Base-by-base conservation (phyloP, 1,140 invertebrate genomes). In the Papilio aristodemus region DNA sequence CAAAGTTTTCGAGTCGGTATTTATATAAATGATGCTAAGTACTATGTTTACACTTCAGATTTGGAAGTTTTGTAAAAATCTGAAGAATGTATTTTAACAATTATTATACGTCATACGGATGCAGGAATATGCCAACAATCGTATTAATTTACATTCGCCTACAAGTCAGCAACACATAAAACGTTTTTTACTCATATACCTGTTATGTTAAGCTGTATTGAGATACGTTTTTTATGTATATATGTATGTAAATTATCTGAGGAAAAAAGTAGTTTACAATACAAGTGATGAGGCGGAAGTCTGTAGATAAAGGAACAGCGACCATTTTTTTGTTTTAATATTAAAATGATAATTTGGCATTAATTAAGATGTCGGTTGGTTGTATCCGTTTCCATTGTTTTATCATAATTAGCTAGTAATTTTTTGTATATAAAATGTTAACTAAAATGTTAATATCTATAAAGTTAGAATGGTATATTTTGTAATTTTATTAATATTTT, bases 351-450 rank as follows among this genome's bases (percentile, higher is more conserved):
- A 62, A 62, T 62, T 62, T 39, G 59, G 32, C 59, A 38, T 67
- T 58, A 46, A 67, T 63, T 38, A 41, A 64, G 46, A 19, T 64
- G 25, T 63, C 32, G 39, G 54, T 63, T 71, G 67, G 72, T 66
- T 70, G 46, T 67, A 77, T 78, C 77, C 75, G 77, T 76, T 79
- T 79, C 71, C 69, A 78, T 57, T 13, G 46, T 50, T 32, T 69
- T 67, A 38, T 37, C 32, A 7, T 11, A n/a, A 32, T 32, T 32
- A 32, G 27, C 27, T 32, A 32, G 27, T 32, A 6, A 32, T 3
- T 32, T 32, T 32, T 32, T 32, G 27, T 32, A 6, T 6, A 32
- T 32, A 32, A 32, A 32, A 32, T 32, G 27, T 32, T 32, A 32
- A 32, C 2, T 32, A 32, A 6, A 6, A 2, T 32, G 27, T 6